phyloP scores from a whole-genome alignment of 2,113 vertebrate species.

The Smithornis capensis region DNA sequence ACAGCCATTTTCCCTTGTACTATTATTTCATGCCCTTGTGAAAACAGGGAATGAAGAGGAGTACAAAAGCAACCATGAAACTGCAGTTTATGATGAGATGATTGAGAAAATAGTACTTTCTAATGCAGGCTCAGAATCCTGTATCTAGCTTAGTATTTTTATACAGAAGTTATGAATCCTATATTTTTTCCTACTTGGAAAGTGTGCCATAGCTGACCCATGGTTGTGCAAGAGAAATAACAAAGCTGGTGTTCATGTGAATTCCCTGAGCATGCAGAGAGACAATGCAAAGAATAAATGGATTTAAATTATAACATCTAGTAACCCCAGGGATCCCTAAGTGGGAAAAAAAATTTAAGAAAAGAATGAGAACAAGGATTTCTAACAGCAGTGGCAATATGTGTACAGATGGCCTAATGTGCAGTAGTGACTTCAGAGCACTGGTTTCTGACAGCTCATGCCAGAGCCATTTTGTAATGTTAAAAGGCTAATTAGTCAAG shows the following conservation, averaged over 20 bases:
- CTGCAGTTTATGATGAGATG: neutral
- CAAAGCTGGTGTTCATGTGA: neutral
- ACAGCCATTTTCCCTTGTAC: neutral
- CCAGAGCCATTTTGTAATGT: neutral
- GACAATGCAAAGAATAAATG: neutral
- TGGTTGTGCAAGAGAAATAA: neutral
- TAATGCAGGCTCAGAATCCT: neutral
- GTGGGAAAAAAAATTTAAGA: neutral
- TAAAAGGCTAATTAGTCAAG: neutral
- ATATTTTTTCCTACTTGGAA: neutral
- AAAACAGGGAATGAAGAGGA: neutral
- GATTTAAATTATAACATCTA: neutral
- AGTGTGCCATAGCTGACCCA: neutral
- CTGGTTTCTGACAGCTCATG: neutral
- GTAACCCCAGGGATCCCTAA: neutral
- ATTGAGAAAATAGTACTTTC: neutral
- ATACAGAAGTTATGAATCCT: neutral
- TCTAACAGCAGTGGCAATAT: neutral
- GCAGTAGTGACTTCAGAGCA: neutral
- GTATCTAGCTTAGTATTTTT: neutral
- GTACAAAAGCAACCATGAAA: neutral
- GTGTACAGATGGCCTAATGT: neutral
- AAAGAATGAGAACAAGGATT: neutral
- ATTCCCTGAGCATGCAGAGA: neutral
- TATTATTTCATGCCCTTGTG: too few relatives aligned